Evolutionary conservation across 2,113 vertebrate species (phyloP).

Genomic region (Campylomormyrus tamandua): DNA sequence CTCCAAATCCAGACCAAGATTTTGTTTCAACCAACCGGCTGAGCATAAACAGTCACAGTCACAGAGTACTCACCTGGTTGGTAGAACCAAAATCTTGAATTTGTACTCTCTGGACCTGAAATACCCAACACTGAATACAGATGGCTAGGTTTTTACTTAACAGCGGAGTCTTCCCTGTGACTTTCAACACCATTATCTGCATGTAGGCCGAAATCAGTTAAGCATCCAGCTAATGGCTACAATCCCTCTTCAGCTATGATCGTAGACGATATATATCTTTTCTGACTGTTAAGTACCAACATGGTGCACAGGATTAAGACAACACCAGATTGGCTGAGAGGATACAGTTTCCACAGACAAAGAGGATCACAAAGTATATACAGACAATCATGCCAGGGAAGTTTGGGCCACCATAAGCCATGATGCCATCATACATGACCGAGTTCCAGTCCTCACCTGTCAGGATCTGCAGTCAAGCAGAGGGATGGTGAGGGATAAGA

Average conservation of each 20-base stretch:
- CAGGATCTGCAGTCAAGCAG: conserved; percentile 63
- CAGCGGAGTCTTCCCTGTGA: not conserved
- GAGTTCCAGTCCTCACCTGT: conserved; percentile 92
- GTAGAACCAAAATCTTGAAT: too few relatives aligned
- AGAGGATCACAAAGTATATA: conserved; percentile 88
- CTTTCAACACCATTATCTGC: not conserved
- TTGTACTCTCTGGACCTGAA: too few relatives aligned
- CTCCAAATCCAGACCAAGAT: too few relatives aligned
- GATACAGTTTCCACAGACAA: conserved; percentile 95
- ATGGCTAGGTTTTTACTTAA: not conserved
- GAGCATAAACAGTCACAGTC: too few relatives aligned
- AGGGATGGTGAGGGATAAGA: not conserved
- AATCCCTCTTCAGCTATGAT: not conserved
- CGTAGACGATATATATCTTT: not conserved
- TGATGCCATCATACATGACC: conserved; percentile 93
- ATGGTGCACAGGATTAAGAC: not conserved
- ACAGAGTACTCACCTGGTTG: too few relatives aligned
- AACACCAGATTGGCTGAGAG: conserved; percentile 25
- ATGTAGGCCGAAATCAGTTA: not conserved
- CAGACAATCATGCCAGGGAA: conserved; percentile 90
- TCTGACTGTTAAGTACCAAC: not conserved
- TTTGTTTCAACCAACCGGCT: too few relatives aligned
- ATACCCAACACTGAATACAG: not conserved
- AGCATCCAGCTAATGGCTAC: not conserved
- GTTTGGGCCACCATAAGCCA: conserved; percentile 84